Conservation (phyloP, 2,888 invertebrate genomes). For the Coenonympha glycerion region DNA sequence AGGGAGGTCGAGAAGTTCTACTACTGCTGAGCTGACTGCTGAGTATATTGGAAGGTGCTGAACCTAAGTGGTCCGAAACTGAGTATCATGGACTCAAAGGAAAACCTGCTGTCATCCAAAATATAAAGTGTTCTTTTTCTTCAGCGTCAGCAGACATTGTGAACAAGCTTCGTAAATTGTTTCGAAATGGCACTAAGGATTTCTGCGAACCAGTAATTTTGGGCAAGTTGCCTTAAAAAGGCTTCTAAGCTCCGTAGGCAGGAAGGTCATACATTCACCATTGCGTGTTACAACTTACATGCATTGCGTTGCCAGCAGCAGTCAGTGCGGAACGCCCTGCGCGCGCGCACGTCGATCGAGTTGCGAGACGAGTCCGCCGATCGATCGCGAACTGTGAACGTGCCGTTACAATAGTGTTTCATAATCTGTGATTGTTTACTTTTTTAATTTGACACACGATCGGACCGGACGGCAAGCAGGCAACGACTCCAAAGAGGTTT, state of each 20-base stretch:
- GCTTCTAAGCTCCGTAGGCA: slow-evolving; percentile 58
- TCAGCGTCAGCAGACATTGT: too few relatives aligned
- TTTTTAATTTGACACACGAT: slow-evolving; percentile 43
- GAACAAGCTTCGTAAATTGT: too few relatives aligned
- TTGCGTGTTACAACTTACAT: too few relatives aligned
- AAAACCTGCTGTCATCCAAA: too few relatives aligned
- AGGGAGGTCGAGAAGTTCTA: too few relatives aligned
- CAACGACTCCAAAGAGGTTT: slow-evolving; percentile 60
- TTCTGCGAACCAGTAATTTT: neutral
- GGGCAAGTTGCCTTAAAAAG: slow-evolving; percentile 27
- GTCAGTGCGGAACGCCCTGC: slow-evolving; percentile 66
- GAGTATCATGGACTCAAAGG: too few relatives aligned
- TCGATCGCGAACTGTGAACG: slow-evolving; percentile 56
- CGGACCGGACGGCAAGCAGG: slow-evolving; percentile 41
- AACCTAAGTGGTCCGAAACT: too few relatives aligned
- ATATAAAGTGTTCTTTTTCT: too few relatives aligned
- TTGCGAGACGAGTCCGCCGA: slow-evolving; percentile 29
- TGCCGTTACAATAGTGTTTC: slow-evolving; percentile 67
- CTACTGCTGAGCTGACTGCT: too few relatives aligned
- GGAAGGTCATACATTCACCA: slow-evolving; percentile 72
- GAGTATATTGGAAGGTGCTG: too few relatives aligned
- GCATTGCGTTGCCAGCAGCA: slow-evolving; percentile 33
- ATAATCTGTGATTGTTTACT: slow-evolving; percentile 59
- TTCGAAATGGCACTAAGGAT: slow-evolving; percentile 1
- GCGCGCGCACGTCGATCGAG: slow-evolving; percentile 54